Evolutionary conservation across 2,888 invertebrate genomes (phyloP), one percentile per base, ranked within the genome.

Genomic region (Hartigia nigra): DNA sequence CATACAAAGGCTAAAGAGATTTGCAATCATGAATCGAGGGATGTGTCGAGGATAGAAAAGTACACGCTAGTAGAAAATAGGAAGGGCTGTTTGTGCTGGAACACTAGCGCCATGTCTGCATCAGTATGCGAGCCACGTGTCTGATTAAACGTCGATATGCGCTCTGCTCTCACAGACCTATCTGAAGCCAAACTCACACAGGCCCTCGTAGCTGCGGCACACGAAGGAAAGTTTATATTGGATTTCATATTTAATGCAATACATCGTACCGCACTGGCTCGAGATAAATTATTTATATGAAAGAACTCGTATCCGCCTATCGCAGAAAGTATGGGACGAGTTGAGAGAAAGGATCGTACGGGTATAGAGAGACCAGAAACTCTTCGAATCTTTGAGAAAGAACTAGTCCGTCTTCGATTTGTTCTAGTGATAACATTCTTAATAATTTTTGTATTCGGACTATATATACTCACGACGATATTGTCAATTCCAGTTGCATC

Each of bases 231-330:
- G 84, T 89, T 89, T 88, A 87, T 89, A 89, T 89, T 89, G 88
- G 88, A 88, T 89, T 89, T 89, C 88, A 89, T 89, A 88, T 89
- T 89, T 89, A 88, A 89, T 89, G 88, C 88, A 88, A 88, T 87
- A 86, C 84, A 83, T 85, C 86, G 85, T 79, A 82, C 79, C 80
- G 80, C 80, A 77, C 81, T 79, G 76, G 78, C 80, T 78, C 76
- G 80, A 76, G 85, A 88, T 88, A 87, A 87, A 88, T 88, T 87
- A 88, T 88, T 88, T 88, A 88, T 88, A 83, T 82, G 84, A 78
- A 74, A 72, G 32, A 31, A 32, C 72, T 31, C 72, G 72, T 76
- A 70, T 75, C 77, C 79, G 79, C 79, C 81, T 55, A 74, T 79
- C 84, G 69, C 74, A 39, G 74, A 74, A 77, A 76, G 78, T 72